phyloP scores from a whole-genome alignment of 2,888 invertebrate genomes.

The Coleophora deauratella region DNA sequence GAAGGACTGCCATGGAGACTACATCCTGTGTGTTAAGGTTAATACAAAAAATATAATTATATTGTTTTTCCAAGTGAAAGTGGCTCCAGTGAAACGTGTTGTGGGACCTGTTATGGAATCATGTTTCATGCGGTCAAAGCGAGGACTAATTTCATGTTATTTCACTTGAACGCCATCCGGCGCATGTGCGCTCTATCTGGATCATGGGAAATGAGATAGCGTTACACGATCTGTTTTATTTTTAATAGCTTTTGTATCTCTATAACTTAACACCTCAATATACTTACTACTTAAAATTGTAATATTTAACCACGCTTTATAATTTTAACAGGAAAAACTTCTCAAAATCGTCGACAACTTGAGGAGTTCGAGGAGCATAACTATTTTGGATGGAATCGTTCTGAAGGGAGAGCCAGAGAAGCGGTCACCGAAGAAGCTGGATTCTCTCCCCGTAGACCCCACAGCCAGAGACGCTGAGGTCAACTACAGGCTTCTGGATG shows the following conservation, averaged over 20 bases:
- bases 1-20: conserved; percentile 80
- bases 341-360: conserved; percentile 79
- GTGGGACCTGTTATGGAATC: no score
- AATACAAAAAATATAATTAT: conserved; percentile 28
- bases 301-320: conserved; percentile 20
- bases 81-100: conserved; percentile 39
- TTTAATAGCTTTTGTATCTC: no score
- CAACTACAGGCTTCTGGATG: conserved; percentile 82
- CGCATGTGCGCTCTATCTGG: conserved; percentile 1
- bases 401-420: conserved; percentile 69
- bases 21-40: conserved; percentile 83
- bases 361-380: conserved; percentile 57
- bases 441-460: conserved; percentile 81
- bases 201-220: background rate
- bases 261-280: no score
- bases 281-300: no score
- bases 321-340: conserved; percentile 76
- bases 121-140: conserved; percentile 16
- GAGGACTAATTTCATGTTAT: conserved; percentile 24
- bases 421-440: conserved; percentile 73
- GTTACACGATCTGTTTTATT: no score
- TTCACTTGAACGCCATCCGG: conserved; percentile 17
- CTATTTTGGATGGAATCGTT: conserved; percentile 77
- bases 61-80: conserved; percentile 53
- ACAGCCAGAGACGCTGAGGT: conserved; percentile 82